Evolutionary conservation across 2,113 vertebrate genomes (phyloP).

Genomic region (Pogonocichla stellata): DNA sequence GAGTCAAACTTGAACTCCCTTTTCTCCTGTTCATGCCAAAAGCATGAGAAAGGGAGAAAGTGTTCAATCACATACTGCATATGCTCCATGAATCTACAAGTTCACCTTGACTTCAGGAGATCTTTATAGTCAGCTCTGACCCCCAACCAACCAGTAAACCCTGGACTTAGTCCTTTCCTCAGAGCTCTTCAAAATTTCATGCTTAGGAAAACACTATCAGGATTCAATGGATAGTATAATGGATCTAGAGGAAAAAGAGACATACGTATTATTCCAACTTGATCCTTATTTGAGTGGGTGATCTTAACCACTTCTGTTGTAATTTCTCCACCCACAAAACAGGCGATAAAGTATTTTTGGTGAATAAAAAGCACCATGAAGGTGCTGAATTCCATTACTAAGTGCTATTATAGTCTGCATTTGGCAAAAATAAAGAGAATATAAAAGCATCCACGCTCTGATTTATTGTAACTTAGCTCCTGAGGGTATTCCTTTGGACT

Average conservation of each 20-base stretch:
- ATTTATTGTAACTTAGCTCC: neutral
- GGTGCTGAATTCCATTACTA: neutral
- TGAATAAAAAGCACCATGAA: neutral
- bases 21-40: neutral
- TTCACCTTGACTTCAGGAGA: neutral
- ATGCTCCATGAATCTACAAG: neutral
- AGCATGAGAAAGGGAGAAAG: neutral
- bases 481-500: neutral
- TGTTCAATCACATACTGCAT: neutral
- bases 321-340: neutral
- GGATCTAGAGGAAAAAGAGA: neutral
- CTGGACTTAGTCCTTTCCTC: neutral
- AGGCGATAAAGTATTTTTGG: neutral
- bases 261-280: neutral
- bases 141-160: neutral
- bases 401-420: neutral
- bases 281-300: neutral
- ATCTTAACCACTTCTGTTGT: neutral
- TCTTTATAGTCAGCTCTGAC: neutral
- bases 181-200: neutral
- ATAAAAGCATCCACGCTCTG: neutral
- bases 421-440: neutral
- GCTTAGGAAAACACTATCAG: neutral
- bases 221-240: neutral
- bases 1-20: neutral